Base-by-base conservation (phyloP, 2,888 invertebrate species). In the Crocallis elinguaria region DNA sequence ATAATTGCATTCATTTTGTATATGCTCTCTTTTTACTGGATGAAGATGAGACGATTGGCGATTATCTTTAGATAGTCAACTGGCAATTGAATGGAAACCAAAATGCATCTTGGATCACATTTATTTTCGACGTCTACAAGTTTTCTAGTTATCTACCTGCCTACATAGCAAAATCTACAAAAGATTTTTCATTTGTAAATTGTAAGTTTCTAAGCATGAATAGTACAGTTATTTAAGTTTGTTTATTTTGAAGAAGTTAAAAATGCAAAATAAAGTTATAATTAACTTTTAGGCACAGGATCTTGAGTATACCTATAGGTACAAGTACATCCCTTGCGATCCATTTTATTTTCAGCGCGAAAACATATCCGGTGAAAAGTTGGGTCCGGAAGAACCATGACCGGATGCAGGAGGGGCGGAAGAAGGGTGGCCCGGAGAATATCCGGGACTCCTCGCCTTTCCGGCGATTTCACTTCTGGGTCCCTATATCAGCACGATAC, bases 361-460 rank as follows among this genome's bases (percentile, higher is more conserved):
- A 68, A 65, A 60, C 64, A 59, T 57, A 62, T 51, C 41, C 52
- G 56, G 42, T 68, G 64, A 73, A 74, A 80, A 75, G 73, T 74
- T 64, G 58, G 71, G 62, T 61, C 64, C 79, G 85, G 84, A 85
- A 73, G 73, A 78, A 60, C 73, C 62, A 65, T 67, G 76, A 73
- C 82, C 83, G 83, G 84, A 79, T 61, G 65, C 63, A 60, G 52
- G 57, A 56, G 57, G 53, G 66, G 64, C 49, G 52, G 56, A 55
- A 64, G 54, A 13, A 43, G 65, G 69, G 60, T 46, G 64, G 61
- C 44, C 36, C 69, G 54, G 64, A 57, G 65, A 60, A 67, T 66
- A 72, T 84, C 80, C 84, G 77, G 75, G 60, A 60, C 71, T 77
- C 75, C 75, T 72, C 72, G 68, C 71, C 70, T 75, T 82, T 84